phyloP scores from a whole-genome alignment of 1,140 invertebrate species.

The Phymorhynchus buccinoides region DNA sequence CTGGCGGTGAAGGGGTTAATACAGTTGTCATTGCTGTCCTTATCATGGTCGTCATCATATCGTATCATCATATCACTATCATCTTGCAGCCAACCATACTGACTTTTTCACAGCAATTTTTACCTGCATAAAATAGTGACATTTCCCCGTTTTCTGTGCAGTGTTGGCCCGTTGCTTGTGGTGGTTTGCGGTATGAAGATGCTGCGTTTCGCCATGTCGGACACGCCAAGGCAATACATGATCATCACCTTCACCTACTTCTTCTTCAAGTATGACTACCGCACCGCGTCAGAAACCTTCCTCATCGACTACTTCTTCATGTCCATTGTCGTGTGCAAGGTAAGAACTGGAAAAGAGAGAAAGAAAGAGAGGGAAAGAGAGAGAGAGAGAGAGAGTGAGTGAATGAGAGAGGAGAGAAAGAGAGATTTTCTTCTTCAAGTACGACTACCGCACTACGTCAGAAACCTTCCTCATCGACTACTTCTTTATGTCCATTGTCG shows the following conservation, averaged over 20 bases:
- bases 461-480: conserved; percentile 95
- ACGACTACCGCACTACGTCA: conserved; percentile 82
- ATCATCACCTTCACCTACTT: conserved; percentile 93
- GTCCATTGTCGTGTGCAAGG: conserved; percentile 80
- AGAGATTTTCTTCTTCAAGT: conserved; percentile 91
- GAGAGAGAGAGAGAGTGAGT: too few species aligned
- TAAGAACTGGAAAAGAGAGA: too few species aligned
- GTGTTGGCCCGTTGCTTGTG: conserved; percentile 86
- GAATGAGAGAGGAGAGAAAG: too few species aligned
- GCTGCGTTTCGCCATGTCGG: conserved; percentile 90
- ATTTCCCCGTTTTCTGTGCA: conserved; percentile 69
- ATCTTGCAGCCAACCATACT: too few species aligned
- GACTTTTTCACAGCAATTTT: too few species aligned
- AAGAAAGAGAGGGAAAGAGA: too few species aligned
- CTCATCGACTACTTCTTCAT: conserved; percentile 94
- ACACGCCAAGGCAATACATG: conserved; percentile 92
- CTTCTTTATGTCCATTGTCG: conserved; percentile 88
- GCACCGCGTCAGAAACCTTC: conserved; percentile 85
- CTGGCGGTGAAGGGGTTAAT: too few species aligned
- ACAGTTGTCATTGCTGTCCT: too few species aligned
- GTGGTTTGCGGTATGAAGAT: conserved; percentile 92
- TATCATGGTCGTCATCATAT: too few species aligned
- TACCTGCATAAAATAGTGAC: too few species aligned
- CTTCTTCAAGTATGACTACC: conserved; percentile 89
- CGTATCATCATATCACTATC: too few species aligned